Evolutionary conservation across 1,140 invertebrate genomes (phyloP), one percentile per base, ranked within the genome.

Genomic region (Drosophila bifasciata): DNA sequence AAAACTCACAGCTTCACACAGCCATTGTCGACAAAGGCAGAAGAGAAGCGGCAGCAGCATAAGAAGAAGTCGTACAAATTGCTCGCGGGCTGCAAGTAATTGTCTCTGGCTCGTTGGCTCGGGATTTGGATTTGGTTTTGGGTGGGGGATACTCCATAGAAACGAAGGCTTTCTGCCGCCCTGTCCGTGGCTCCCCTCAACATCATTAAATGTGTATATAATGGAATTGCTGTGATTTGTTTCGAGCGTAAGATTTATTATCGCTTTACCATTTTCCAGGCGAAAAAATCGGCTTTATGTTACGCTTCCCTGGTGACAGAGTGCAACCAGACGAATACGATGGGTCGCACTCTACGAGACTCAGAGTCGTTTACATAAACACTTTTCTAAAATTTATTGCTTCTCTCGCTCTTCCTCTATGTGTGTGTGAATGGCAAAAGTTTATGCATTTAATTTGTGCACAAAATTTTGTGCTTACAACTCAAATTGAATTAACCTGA

Each of bases 211-310:
- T 77, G 77, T 86, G 75, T 76, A 77, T 75, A 85, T 85, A 85
- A 85, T 85, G 81, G 68, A 85, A 85, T 86, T 80, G 83, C 81
- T 86, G 81, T 85, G 81, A 85, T 85, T 85, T 85, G 81, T 86
- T 81, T 75, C 72, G 46, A 75, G 81, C 77, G 41, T 40, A 70
- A 81, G 81, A 85, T 85, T 85, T 85, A 85, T 85, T 85, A 86
- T 85, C 80, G 77, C 79, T 57, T 60, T 62, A 57, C 70, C 80
- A 58, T 81, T 83, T 81, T 83, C 79, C 79, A 79, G 71, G 61
- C 80, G 62, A 85, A 86, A 85, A 85, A 85, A 86, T 85, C 76
- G 77, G 83, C 74, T 86, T 86, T 81, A 56, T 77, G 77, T 81
- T 86, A 67, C 81, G 81, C 81, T 81, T 75, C 72, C 77, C 73